Percentiles rank a stretch among this genome's conserved stretches.
Conservation (phyloP, 2,797 vertebrate genomes). For the Tolypeutes matacus region DNA sequence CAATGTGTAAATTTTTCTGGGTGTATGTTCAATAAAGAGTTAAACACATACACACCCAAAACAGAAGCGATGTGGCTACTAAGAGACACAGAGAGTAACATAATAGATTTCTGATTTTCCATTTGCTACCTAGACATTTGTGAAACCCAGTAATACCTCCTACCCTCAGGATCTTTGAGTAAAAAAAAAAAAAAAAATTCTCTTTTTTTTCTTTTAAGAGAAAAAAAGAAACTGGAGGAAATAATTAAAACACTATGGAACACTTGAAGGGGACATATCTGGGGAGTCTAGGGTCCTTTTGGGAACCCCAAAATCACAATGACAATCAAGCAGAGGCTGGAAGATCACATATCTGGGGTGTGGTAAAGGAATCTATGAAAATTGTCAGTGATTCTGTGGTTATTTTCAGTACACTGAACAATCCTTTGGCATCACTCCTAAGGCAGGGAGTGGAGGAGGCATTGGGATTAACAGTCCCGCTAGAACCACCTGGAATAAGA, state of each 20-base stretch:
- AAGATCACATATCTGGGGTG: neutral
- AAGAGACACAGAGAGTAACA: neutral
- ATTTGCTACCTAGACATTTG: neutral
- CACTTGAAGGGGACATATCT: neutral
- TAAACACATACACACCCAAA: too few species aligned
- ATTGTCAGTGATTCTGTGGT: neutral
- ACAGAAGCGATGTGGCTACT: neutral
- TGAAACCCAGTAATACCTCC: neutral
- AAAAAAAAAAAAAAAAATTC: neutral
- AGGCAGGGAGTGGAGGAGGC: neutral
- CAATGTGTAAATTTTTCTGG: too few species aligned
- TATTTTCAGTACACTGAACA: neutral
- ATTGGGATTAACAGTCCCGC: neutral
- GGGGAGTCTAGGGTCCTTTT: neutral
- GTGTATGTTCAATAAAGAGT: too few species aligned
- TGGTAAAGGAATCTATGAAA: neutral
- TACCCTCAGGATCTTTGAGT: slow-evolving; percentile 2
- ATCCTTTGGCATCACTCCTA: neutral
- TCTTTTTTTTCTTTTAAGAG: neutral
- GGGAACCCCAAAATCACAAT: neutral
- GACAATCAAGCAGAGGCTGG: neutral
- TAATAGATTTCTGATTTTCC: neutral
- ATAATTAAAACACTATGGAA: neutral
- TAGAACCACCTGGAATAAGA: neutral
- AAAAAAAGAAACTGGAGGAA: neutral